phyloP scores from a whole-genome alignment of 2,113 vertebrate genomes.

The Nothoprocta pentlandii region DNA sequence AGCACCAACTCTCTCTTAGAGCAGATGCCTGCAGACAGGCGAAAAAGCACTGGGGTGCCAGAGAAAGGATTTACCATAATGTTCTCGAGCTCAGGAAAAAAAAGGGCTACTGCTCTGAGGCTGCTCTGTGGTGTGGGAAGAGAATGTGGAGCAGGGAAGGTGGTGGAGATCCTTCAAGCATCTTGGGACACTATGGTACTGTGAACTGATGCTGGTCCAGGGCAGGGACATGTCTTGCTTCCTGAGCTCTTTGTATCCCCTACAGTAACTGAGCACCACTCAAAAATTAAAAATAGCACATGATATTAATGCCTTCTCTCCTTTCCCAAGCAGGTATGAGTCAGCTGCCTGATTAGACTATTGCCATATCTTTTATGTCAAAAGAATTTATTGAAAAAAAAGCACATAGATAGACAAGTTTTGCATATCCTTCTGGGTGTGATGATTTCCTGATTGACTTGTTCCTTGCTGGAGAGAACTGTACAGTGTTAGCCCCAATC shows the following conservation, averaged over 20 bases:
- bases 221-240: not conserved
- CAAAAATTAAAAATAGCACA: conserved; percentile 20
- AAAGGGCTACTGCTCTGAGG: not conserved
- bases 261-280: not conserved
- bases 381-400: not conserved
- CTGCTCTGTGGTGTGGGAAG: not conserved
- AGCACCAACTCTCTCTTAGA: rapidly evolving
- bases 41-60: rapidly evolving
- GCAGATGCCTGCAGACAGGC: not conserved
- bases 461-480: rapidly evolving
- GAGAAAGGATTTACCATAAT: not conserved
- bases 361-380: not conserved
- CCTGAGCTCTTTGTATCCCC: not conserved
- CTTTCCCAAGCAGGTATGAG: not conserved
- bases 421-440: not conserved
- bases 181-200: rapidly evolving
- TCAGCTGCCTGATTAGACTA: not conserved
- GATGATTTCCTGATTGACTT: rapidly evolving
- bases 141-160: not conserved
- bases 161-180: not conserved
- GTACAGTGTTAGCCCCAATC: not conserved
- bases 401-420: not conserved
- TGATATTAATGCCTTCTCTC: not conserved
- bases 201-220: not conserved
- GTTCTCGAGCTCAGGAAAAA: not conserved